phyloP scores from a whole-genome alignment of 2,888 invertebrate species.

The Drosophila demipolita region DNA sequence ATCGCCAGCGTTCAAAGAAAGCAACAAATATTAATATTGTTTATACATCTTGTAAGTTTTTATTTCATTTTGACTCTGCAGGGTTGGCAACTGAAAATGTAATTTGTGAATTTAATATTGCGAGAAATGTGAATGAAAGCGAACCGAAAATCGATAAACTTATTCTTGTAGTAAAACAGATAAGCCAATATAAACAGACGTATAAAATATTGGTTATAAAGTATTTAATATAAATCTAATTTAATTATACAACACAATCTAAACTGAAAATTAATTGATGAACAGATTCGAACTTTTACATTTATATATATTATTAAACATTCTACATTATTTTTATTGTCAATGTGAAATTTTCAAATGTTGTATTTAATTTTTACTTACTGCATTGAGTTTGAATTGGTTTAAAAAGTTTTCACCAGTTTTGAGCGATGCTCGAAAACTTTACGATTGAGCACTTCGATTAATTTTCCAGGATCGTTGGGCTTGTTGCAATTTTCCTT shows the following conservation, averaged over 20 bases:
- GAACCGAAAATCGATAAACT: background rate
- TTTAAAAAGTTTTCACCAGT: constrained; percentile 23
- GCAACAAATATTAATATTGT: constrained; percentile 75
- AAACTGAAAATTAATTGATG: background rate
- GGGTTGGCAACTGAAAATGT: constrained; percentile 4
- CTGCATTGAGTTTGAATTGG: constrained; percentile 17
- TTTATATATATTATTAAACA: background rate
- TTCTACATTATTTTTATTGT: background rate
- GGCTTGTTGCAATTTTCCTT: constrained; percentile 69
- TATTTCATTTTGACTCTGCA: constrained; percentile 53
- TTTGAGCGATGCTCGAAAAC: constrained; percentile 54
- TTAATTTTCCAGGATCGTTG: constrained; percentile 52
- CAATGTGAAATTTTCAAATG: background rate
- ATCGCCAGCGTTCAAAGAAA: constrained; percentile 56
- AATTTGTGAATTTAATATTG: constrained; percentile 57
- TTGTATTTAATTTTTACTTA: constrained; percentile 28
- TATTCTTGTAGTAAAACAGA: background rate
- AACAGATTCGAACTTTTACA: background rate
- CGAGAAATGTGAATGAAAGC: constrained; percentile 22
- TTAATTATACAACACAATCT: background rate
- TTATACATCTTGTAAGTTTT: constrained; percentile 59
- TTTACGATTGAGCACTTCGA: constrained; percentile 55
- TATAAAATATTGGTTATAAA: background rate
- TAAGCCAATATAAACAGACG: background rate
- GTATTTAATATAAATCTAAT: background rate